These are phyloP conservation scores for Drosophila trapezifrons DNA, from an alignment of 1,140 invertebrate species.

Conservation along the genomic window DNA sequence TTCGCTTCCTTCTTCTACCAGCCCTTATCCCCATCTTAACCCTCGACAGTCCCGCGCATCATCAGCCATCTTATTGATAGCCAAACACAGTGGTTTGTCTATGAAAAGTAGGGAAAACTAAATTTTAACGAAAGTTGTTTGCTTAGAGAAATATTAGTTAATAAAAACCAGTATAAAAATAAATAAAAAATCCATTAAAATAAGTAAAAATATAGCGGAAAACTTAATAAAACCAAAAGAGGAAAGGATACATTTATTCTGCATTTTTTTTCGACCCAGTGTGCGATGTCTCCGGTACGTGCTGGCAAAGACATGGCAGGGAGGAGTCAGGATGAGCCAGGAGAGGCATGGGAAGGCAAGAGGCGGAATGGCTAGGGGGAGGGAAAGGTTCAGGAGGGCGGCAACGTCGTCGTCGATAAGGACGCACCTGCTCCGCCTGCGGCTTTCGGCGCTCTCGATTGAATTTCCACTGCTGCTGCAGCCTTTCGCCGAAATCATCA, in stretches of 20 bases:
- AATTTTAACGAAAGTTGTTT: neutral
- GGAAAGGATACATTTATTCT: neutral
- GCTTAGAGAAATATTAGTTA: no score
- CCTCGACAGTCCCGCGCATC: slow-evolving; percentile 10
- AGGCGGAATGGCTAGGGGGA: neutral
- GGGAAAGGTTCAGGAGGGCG: neutral
- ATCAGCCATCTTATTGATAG: slow-evolving; percentile 47
- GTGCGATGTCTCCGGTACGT: slow-evolving; percentile 33
- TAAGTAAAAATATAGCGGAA: neutral
- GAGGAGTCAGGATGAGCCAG: neutral
- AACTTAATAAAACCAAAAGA: neutral
- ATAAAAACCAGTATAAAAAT: no score
- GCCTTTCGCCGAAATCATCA: slow-evolving; percentile 20
- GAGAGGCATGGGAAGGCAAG: neutral
- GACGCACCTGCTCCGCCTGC: slow-evolving; percentile 66
- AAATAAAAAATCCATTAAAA: neutral
- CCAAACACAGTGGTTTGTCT: neutral
- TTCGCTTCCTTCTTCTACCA: slow-evolving; percentile 23
- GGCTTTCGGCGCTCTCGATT: slow-evolving; percentile 64
- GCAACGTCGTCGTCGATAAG: slow-evolving; percentile 35
- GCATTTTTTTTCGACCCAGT: slow-evolving; percentile 3
- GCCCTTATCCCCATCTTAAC: neutral
- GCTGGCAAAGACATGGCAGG: slow-evolving; percentile 19
- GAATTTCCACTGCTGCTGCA: slow-evolving; percentile 46
- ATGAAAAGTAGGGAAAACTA: neutral